A percentile compares a stretch with the other conserved stretches of the same genome.
These are phyloP conservation scores for Macrosteles quadrilineatus DNA, from an alignment of 1,140 invertebrate species.

Conservation along the genomic window DNA sequence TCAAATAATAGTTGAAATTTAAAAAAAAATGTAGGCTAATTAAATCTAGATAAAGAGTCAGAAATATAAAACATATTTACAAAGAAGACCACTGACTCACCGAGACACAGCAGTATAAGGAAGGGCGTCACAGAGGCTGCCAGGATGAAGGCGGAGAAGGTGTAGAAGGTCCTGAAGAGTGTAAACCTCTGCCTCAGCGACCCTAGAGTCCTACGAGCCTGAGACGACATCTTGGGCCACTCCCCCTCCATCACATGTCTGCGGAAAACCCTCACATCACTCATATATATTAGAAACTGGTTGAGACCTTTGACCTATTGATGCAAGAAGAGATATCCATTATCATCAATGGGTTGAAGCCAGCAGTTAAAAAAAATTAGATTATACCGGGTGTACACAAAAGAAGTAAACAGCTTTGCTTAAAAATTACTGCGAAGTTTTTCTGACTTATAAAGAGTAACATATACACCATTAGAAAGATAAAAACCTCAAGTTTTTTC, in stretches of 20 bases:
- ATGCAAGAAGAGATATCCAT: too few species aligned
- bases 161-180: neutral
- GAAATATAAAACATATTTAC: too few species aligned
- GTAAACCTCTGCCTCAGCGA: neutral
- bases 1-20: too few species aligned
- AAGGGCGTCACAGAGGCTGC: neutral
- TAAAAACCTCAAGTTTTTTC: conserved; percentile 1
- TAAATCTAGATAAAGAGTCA: too few species aligned
- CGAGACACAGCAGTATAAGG: neutral
- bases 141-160: neutral
- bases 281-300: too few species aligned
- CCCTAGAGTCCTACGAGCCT: neutral
- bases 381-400: too few species aligned
- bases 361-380: too few species aligned
- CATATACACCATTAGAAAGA: conserved; percentile 17
- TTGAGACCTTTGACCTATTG: too few species aligned
- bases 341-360: too few species aligned
- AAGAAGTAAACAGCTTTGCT: conserved; percentile 3
- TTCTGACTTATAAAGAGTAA: conserved; percentile 16
- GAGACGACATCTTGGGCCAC: conserved; percentile 1
- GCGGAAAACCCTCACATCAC: too few species aligned
- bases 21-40: too few species aligned
- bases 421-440: conserved; percentile 19
- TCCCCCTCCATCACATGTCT: neutral
- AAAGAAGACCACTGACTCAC: neutral